Percentiles rank a stretch among this genome's conserved stretches.
phyloP scores from a whole-genome alignment of 2,113 vertebrate species.

The Procavia capensis region DNA sequence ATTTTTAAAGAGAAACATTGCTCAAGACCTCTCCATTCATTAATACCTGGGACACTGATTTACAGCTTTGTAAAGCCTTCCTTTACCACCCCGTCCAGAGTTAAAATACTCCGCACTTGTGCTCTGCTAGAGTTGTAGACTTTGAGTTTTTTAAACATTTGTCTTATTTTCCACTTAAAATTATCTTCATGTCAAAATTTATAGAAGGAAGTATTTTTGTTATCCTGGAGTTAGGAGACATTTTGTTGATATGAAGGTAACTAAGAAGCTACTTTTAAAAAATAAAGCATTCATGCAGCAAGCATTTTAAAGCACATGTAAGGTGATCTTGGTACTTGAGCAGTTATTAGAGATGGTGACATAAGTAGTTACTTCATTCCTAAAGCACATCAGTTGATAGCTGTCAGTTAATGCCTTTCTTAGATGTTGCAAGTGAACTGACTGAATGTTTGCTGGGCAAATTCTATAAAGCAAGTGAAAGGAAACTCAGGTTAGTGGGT shows the following conservation, averaged over 20 bases:
- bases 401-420: constrained; percentile 22
- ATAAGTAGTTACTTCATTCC: constrained; percentile 13
- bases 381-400: constrained; percentile 10
- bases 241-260: not conserved
- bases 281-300: not conserved
- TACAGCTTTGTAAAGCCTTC: not conserved
- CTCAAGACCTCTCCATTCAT: not conserved
- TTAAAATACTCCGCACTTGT: not conserved
- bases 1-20: not conserved
- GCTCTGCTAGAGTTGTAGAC: not conserved
- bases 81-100: not conserved
- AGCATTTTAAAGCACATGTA: not conserved
- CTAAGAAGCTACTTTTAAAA: not conserved
- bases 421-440: constrained; percentile 29
- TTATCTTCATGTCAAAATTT: not conserved
- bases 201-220: not conserved
- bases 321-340: not conserved
- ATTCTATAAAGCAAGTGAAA: not conserved
- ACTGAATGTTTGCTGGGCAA: not conserved
- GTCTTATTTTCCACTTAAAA: not conserved
- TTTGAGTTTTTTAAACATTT: not conserved
- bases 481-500: not conserved
- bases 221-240: not conserved
- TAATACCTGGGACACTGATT: not conserved
- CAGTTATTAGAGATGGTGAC: not conserved